These are phyloP conservation scores for Xanthia icteritia DNA, from an alignment of 2,888 invertebrate species.

Conservation along the genomic window DNA sequence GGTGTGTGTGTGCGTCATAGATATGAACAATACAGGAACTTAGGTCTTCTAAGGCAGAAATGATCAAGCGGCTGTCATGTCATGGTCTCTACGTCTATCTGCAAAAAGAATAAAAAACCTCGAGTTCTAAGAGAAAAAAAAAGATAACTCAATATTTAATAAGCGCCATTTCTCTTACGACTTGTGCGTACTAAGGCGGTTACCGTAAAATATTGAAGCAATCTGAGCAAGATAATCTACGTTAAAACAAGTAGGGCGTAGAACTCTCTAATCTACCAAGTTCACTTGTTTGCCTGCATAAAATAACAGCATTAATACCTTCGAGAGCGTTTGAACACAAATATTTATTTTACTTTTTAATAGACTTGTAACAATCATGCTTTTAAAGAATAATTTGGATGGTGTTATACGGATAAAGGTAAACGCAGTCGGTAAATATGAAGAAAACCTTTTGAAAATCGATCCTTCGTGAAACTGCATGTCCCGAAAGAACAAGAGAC, in stretches of 20 bases:
- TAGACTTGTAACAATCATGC: not conserved
- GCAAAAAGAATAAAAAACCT: constrained; percentile 12
- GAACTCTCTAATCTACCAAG: constrained; percentile 65
- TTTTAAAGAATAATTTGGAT: not conserved
- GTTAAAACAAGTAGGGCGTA: constrained; percentile 65
- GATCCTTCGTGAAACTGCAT: not conserved
- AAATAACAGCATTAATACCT: constrained; percentile 36
- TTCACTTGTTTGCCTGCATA: constrained; percentile 51
- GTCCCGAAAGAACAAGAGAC: not conserved
- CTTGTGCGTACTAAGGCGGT: constrained; percentile 39
- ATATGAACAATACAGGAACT: too few relatives aligned
- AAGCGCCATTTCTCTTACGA: constrained; percentile 39
- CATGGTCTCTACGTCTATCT: not conserved
- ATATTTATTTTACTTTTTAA: constrained; percentile 8
- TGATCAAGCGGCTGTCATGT: not conserved
- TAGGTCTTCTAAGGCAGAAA: too few relatives aligned
- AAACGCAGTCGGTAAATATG: not conserved
- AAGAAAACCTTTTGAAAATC: not conserved
- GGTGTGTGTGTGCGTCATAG: too few relatives aligned
- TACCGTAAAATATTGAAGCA: constrained; percentile 60
- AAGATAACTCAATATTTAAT: constrained; percentile 35
- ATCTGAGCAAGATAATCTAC: constrained; percentile 46
- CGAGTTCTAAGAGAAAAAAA: constrained; percentile 38
- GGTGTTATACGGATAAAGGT: not conserved
- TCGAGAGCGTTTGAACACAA: not conserved